Base-by-base conservation (phyloP, 2,797 vertebrate genomes). In the Chaetophractus vellerosus region DNA sequence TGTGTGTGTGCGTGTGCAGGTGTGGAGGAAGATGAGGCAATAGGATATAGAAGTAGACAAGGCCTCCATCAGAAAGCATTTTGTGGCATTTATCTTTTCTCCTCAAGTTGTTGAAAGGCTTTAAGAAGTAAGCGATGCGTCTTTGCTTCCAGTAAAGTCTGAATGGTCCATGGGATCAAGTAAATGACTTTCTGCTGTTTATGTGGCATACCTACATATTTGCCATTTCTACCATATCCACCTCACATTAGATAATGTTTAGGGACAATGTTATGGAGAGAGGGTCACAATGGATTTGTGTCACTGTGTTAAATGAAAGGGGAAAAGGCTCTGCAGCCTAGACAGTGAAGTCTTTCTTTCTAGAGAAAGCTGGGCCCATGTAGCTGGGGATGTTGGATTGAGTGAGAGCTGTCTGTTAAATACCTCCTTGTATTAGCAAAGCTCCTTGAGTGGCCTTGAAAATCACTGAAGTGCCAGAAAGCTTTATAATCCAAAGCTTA, bases 381-480 rank as follows among this genome's bases (percentile, higher is more conserved):
- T 1, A 18, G 33, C 57, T 8, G 31, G 19, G 38, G 82, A 41
- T 0, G 28, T 14, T 93, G 63, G 16, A 0, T 7, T 63, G 89
- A 92, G 71, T 68, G 91, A 93, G 72, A 66, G 63, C 89, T 82
- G 72, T 87, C 94, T 68, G 88, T 79, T 78, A 89, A 88, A 48
- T 21, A 23, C 66, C 66, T 72, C 55, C 92, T 82, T 66, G 72
- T 38, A n/a, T 92, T 75, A 68, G 88, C 74, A 55, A 88, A 80
- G 82, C 74, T 97, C 94, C 84, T 75, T 85, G 91, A 96, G 80
- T 85, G 90, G 92, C 68, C 93, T 92, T 94, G 95, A 91, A 90
- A 66, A 80, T 66, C 84, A 85, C 84, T 24, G 64, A 66, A 2
- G 75, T 63, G 64, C 63, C 75, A 89, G 89, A 81, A 83, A 63